Percentiles rank a stretch among this genome's conserved stretches.
phyloP scores from a whole-genome alignment of 2,888 invertebrate species.

The Mimachlamys varia region DNA sequence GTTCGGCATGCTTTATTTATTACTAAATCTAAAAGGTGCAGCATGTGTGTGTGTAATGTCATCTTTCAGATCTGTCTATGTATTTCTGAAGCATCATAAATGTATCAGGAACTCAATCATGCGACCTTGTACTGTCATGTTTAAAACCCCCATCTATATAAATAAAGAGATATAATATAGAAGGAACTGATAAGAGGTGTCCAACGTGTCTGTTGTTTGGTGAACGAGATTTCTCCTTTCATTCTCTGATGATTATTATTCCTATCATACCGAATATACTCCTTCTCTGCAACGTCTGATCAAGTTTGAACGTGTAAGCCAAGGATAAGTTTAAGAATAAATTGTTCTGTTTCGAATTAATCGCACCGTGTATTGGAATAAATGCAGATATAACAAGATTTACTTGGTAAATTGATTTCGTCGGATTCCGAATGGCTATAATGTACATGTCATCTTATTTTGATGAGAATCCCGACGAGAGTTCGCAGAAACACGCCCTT shows the following conservation, averaged over 20 bases:
- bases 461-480: slow-evolving; percentile 7
- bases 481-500: neutral
- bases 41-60: no score
- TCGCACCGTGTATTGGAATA: neutral
- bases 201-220: neutral
- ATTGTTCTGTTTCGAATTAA: neutral
- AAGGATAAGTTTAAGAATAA: neutral
- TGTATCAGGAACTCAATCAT: no score
- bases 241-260: neutral
- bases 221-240: neutral
- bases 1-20: no score
- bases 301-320: neutral
- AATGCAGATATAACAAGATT: neutral
- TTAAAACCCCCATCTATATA: no score
- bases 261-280: neutral
- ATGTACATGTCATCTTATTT: slow-evolving; percentile 1
- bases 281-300: no score
- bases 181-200: neutral
- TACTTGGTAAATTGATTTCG: neutral
- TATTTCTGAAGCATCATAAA: no score
- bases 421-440: neutral
- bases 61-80: no score
- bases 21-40: no score
- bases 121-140: no score
- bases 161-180: no score